Evolutionary conservation across 2,113 vertebrate species (phyloP).

Genomic region (Sinocyclocheilus anshuiensis): DNA sequence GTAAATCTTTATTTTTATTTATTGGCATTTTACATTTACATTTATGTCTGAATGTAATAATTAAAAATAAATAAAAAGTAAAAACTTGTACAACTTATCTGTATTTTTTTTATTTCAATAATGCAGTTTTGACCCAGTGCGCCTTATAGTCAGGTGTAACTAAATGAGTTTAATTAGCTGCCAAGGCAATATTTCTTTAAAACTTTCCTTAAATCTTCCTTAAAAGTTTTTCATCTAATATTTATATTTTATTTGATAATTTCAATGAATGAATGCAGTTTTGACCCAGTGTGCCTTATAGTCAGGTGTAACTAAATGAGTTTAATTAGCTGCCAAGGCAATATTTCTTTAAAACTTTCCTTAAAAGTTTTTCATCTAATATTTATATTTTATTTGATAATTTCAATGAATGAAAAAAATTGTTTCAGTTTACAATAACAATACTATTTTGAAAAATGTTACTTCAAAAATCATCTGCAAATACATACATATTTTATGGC

Average conservation of each 20-base stretch:
- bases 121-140: no score
- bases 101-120: no score
- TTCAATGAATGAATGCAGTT: neutral
- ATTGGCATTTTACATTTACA: no score
- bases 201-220: neutral
- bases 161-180: neutral
- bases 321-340: neutral
- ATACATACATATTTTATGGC: neutral
- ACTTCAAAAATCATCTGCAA: neutral
- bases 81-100: no score
- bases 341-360: neutral
- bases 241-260: neutral
- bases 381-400: neutral
- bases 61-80: no score
- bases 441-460: neutral
- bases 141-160: no score
- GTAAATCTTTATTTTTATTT: no score
- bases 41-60: no score
- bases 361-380: neutral
- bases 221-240: neutral
- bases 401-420: neutral
- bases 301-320: neutral
- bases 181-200: neutral
- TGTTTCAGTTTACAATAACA: neutral
- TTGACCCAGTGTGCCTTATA: no score